These are phyloP conservation scores for Amphiprion clarkii DNA, from an alignment of 2,797 vertebrate species.

Conservation along the genomic window DNA sequence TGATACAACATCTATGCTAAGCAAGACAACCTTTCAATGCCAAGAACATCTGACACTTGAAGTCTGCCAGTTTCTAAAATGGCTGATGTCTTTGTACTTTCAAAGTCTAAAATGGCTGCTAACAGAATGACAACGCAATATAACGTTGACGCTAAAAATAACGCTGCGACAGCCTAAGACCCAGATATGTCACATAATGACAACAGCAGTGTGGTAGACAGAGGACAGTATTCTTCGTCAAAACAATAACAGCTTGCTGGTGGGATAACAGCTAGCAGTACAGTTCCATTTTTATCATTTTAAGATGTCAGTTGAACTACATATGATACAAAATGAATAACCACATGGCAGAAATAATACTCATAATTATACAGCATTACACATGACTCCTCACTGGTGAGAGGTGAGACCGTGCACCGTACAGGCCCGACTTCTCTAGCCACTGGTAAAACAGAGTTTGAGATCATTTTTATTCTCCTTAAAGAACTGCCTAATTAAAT, in stretches of 20 bases:
- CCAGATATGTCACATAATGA: constrained; percentile 74
- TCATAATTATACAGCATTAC: background rate
- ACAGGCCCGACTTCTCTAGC: background rate
- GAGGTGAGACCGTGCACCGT: background rate
- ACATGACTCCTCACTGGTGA: background rate
- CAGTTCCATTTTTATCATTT: constrained; percentile 27
- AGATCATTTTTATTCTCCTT: no score
- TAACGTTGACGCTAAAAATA: constrained; percentile 74
- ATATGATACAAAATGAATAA: background rate
- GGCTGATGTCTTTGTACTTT: constrained; percentile 67
- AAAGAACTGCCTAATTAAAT: no score
- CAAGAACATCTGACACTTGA: constrained; percentile 68
- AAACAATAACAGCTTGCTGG: constrained; percentile 42
- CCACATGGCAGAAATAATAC: background rate
- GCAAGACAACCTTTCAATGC: constrained; percentile 44
- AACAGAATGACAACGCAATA: constrained; percentile 62
- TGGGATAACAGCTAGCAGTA: constrained; percentile 23
- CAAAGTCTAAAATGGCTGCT: constrained; percentile 76
- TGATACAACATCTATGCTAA: constrained; percentile 31
- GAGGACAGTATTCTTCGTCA: constrained; percentile 41
- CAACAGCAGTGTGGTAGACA: constrained; percentile 42
- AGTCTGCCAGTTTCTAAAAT: constrained; percentile 71
- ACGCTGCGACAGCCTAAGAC: constrained; percentile 64
- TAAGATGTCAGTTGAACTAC: background rate
- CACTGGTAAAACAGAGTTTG: no score